Conservation (phyloP, 2,888 invertebrate species). For the Apodemia mormo region DNA sequence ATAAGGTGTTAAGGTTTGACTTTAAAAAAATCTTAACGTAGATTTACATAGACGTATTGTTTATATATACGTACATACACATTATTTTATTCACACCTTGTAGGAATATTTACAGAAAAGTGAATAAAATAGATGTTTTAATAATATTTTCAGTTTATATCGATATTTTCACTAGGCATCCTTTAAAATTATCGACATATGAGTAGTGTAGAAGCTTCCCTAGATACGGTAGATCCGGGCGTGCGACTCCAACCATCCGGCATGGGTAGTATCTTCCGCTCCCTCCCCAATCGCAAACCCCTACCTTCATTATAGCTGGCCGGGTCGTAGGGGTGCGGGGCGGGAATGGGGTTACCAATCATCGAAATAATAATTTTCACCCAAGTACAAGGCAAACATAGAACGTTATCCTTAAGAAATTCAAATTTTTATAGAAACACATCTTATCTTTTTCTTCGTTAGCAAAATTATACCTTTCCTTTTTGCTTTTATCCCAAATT, state of each 20-base stretch:
- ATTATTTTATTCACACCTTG: too few species aligned
- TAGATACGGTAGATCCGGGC: slow-evolving; percentile 45
- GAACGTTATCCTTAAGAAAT: too few species aligned
- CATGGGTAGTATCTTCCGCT: slow-evolving; percentile 61
- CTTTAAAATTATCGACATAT: not conserved
- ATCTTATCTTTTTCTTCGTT: too few species aligned
- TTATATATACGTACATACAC: too few species aligned
- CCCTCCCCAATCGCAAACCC: slow-evolving; percentile 51
- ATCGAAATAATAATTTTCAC: slow-evolving; percentile 34
- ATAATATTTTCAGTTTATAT: not conserved
- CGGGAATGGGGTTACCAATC: slow-evolving; percentile 54
- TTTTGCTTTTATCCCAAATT: too few species aligned
- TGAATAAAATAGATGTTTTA: too few species aligned
- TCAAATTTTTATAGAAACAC: too few species aligned
- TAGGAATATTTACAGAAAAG: too few species aligned
- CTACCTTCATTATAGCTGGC: slow-evolving; percentile 64
- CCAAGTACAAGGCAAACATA: slow-evolving; percentile 37
- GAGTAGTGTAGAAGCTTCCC: not conserved
- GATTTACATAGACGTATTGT: too few species aligned
- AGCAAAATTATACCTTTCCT: too few species aligned
- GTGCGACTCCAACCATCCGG: slow-evolving; percentile 55
- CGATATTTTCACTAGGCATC: not conserved
- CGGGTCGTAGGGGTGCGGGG: slow-evolving; percentile 72
- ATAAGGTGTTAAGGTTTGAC: too few species aligned
- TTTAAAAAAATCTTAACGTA: too few species aligned